Evolutionary conservation across 2,113 vertebrate genomes (phyloP).

Genomic region (Andinoacara biseriatus): DNA sequence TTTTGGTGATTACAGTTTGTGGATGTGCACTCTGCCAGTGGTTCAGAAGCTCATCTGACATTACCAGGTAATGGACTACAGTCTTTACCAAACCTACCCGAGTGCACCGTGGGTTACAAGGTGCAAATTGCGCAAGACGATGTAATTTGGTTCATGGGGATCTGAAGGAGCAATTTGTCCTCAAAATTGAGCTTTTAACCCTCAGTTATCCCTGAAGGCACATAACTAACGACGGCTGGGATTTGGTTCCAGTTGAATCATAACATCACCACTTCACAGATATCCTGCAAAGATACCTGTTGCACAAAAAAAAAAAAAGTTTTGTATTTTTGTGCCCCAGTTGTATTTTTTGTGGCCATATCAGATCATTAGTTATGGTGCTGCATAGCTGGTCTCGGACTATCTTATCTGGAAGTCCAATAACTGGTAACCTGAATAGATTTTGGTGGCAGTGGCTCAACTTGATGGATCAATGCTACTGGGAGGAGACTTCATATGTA

Average conservation of each 20-base stretch:
- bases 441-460: neutral
- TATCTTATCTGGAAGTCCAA: neutral
- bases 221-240: constrained; percentile 39
- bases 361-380: no score
- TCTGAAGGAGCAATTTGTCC: constrained; percentile 56
- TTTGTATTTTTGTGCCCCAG: neutral
- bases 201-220: constrained; percentile 34
- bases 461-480: neutral
- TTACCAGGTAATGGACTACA: constrained; percentile 61
- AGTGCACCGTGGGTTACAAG: constrained; percentile 33
- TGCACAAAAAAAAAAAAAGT: neutral
- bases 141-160: constrained; percentile 35
- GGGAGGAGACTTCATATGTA: neutral
- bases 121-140: constrained; percentile 58
- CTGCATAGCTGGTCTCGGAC: neutral
- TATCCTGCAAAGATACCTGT: neutral
- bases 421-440: neutral
- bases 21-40: constrained; percentile 29
- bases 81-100: constrained; percentile 49
- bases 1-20: constrained; percentile 69
- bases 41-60: constrained; percentile 58
- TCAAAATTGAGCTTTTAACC: constrained; percentile 66
- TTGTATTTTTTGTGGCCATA: neutral
- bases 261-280: neutral
- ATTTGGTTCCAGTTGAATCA: constrained; percentile 1